A percentile compares a stretch with the other conserved stretches of the same genome.
phyloP scores from a whole-genome alignment of 2,888 invertebrate genomes.

The Pseudococcus longispinus region DNA sequence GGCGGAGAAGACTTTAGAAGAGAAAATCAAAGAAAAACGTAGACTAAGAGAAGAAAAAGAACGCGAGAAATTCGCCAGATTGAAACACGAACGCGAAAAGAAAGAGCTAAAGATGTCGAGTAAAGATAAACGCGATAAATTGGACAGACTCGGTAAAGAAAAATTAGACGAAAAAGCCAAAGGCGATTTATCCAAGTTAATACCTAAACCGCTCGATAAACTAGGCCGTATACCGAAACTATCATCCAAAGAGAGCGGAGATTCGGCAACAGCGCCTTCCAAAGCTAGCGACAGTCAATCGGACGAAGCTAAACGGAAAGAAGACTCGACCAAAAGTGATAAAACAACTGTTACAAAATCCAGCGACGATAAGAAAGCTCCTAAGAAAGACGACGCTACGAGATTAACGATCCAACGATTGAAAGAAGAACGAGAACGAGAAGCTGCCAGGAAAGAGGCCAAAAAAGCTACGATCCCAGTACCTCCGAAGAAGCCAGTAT shows the following conservation, averaged over 20 bases:
- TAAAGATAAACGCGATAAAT: conserved; percentile 55
- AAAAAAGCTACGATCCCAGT: conserved; percentile 58
- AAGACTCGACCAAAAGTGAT: conserved; percentile 56
- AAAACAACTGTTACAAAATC: neutral
- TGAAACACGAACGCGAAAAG: conserved; percentile 69
- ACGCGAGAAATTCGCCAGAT: conserved; percentile 63
- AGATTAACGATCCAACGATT: neutral
- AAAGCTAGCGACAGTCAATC: conserved; percentile 68
- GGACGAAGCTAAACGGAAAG: conserved; percentile 59
- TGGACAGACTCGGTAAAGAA: conserved; percentile 34
- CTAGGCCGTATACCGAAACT: conserved; percentile 50
- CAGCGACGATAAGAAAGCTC: neutral
- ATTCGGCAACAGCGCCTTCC: neutral
- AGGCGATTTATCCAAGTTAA: conserved; percentile 54
- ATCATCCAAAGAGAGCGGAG: conserved; percentile 60
- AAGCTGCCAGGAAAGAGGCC: conserved; percentile 57
- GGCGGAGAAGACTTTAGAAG: conserved; percentile 59
- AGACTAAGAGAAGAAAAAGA: conserved; percentile 59
- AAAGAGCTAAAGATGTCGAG: conserved; percentile 49
- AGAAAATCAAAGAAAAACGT: conserved; percentile 58
- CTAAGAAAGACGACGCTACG: conserved; percentile 8
- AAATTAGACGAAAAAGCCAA: conserved; percentile 55
- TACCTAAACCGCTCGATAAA: conserved; percentile 52
- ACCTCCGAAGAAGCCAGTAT: conserved; percentile 59
- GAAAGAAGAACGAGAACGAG: conserved; percentile 22